phyloP scores from a whole-genome alignment of 2,113 vertebrate genomes.

The Anolis carolinensis region DNA sequence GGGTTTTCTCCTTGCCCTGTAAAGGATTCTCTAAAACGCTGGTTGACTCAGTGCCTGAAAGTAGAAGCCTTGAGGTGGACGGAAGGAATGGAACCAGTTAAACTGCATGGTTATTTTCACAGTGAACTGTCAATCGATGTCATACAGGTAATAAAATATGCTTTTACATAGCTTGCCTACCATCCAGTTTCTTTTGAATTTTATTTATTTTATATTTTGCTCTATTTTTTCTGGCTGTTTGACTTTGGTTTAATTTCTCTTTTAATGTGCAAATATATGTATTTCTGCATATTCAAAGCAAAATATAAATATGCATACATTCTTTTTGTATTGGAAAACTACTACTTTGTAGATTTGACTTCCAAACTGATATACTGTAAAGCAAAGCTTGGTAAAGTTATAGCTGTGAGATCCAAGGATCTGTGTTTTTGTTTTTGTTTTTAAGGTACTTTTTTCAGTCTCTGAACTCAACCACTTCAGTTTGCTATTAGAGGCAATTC shows the following conservation, averaged over 20 bases:
- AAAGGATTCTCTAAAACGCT: slow-evolving; percentile 71
- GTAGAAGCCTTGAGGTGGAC: slow-evolving; percentile 82
- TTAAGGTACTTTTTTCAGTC: too few relatives aligned
- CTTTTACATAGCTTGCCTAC: too few relatives aligned
- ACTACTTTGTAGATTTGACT: neutral
- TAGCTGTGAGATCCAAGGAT: too few relatives aligned
- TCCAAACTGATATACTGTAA: neutral
- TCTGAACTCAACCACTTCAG: neutral
- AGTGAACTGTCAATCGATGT: slow-evolving; percentile 85
- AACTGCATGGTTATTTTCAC: slow-evolving; percentile 76
- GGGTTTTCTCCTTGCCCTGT: slow-evolving; percentile 21
- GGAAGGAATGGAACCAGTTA: slow-evolving; percentile 73
- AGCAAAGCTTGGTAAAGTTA: too few relatives aligned
- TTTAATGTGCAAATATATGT: neutral
- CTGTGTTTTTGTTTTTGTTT: too few relatives aligned
- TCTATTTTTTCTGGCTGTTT: too few relatives aligned
- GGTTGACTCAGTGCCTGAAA: slow-evolving; percentile 74
- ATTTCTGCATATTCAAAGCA: neutral
- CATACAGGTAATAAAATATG: slow-evolving; percentile 81
- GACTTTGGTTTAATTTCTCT: neutral
- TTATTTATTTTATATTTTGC: neutral
- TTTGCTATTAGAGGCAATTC: neutral
- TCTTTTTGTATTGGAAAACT: neutral
- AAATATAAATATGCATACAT: neutral
- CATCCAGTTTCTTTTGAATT: neutral